phyloP scores from a whole-genome alignment of 30 jellyfish, hydroid and myxozoan genomes.

The Aurelia aurita complex sp. Pacific region DNA sequence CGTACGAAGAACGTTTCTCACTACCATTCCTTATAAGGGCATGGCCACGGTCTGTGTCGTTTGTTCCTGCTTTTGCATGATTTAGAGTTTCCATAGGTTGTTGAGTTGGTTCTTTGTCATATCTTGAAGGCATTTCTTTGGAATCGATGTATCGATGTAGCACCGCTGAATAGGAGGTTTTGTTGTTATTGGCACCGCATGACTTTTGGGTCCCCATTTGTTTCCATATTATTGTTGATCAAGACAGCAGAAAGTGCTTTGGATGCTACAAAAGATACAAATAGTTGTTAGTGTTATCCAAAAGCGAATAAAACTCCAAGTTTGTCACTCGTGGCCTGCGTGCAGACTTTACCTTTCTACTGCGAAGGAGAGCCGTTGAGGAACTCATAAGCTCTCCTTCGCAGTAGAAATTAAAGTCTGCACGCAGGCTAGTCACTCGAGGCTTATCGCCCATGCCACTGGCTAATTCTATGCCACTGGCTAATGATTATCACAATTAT shows the following conservation, averaged over 20 bases:
- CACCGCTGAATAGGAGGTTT: constrained; percentile 26
- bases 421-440: too few species aligned
- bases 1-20: neutral
- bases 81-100: constrained; percentile 11
- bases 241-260: neutral
- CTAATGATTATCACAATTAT: too few species aligned
- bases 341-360: too few species aligned
- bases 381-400: too few species aligned
- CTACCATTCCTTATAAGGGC: neutral
- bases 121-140: constrained; percentile 56
- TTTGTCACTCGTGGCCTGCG: too few species aligned
- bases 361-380: too few species aligned
- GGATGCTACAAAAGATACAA: too few species aligned
- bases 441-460: too few species aligned
- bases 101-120: constrained; percentile 15
- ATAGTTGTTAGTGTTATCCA: too few species aligned
- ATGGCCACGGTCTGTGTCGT: neutral
- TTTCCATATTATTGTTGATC: constrained; percentile 6
- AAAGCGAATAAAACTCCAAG: too few species aligned
- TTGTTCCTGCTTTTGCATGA: constrained; percentile 8
- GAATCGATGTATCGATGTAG: constrained; percentile 33
- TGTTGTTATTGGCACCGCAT: constrained; percentile 15
- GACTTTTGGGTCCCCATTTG: constrained; percentile 46
- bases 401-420: too few species aligned
- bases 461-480: too few species aligned